Evolutionary conservation across 1,140 invertebrate genomes (phyloP), one percentile per base, ranked within the genome.

Genomic region (Drosophila parvula): DNA sequence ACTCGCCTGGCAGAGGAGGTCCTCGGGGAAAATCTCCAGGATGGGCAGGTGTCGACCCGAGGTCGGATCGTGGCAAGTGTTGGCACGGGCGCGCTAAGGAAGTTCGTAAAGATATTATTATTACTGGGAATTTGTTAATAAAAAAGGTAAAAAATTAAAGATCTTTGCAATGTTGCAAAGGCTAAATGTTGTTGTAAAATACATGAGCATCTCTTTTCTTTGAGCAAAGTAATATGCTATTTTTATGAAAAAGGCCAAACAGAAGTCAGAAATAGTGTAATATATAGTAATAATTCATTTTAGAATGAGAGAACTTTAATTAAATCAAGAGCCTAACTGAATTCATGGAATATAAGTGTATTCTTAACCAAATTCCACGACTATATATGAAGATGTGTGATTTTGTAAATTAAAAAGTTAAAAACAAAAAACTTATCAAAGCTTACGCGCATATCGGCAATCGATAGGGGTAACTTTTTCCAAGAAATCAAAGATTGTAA

Each of bases 1-100:
- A 75, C 95, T 95, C 9, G 95, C 95, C 91, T 96, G 95, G 85
- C 96, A 96, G 58, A 95, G 94, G 65, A 96, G 94, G 79, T 96
- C 95, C 88, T 96, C 95, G 2, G 95, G 95, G 58, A 95, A 94
- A 10, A 97, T 93, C 88, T 96, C 95, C 28, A 96, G 92, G 32
- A 97, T 93, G 11, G 95, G 95, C 38, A 95, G 92, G 43, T 93
- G 93, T 12, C 93, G 92, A n/a, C 94, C 94, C 2, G 93, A 93
- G 0, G 92, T 82, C 4, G 93, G 92, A 88, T 96, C 95, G 27
- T 94, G 93, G 90, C 96, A 97, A 14, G 94, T 94, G 44, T 95
- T 95, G 44, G 92, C 90, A 60, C 93, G 92, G 4, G 94, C 93
- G 34, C 90, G 81, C 91, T 92, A 38, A 30, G 11, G 12, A 60